Percentiles rank a stretch among this genome's conserved stretches.
These are phyloP conservation scores for Dendrolimus pini DNA, from an alignment of 2,888 invertebrate species.

Conservation along the genomic window DNA sequence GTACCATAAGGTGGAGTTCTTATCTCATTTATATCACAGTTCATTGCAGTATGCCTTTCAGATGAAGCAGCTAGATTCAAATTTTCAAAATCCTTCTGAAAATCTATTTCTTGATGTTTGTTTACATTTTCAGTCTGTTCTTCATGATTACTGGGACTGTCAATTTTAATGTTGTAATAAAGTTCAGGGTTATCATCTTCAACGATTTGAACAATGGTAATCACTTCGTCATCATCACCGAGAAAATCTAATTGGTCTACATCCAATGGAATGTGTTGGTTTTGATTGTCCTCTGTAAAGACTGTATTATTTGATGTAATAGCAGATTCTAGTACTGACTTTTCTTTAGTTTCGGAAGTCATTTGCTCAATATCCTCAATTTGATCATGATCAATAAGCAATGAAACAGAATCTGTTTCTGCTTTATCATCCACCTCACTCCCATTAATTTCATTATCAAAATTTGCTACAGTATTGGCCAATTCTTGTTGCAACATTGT, in stretches of 20 bases:
- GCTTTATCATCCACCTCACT: conserved; percentile 6
- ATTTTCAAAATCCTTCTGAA: conserved; percentile 59
- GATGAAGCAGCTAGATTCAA: conserved; percentile 38
- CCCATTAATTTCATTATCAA: conserved; percentile 20
- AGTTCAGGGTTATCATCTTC: conserved; percentile 64
- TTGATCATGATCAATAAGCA: conserved; percentile 9
- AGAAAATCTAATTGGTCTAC: conserved; percentile 45
- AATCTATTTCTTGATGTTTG: conserved; percentile 37
- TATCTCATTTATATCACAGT: conserved; percentile 36
- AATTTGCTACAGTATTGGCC: conserved; percentile 8
- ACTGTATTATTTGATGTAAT: conserved; percentile 1
- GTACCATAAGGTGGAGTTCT: conserved; percentile 38
- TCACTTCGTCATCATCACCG: conserved; percentile 67
- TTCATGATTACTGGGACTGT: conserved; percentile 41
- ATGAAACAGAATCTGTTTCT: conserved; percentile 11
- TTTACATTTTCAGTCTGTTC: conserved; percentile 21
- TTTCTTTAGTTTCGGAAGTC: not conserved
- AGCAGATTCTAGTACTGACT: not conserved
- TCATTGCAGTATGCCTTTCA: conserved; percentile 37
- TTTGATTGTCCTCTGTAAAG: conserved; percentile 12
- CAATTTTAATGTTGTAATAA: conserved; percentile 59
- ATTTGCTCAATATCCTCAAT: conserved; percentile 4
- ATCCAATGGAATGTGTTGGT: conserved; percentile 38
- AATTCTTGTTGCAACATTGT: conserved; percentile 1
- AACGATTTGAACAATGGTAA: conserved; percentile 69